Percentiles rank a stretch among this genome's conserved stretches.
These are phyloP conservation scores for Acrobasis suavella DNA, from an alignment of 2,888 invertebrate species.

Conservation along the genomic window DNA sequence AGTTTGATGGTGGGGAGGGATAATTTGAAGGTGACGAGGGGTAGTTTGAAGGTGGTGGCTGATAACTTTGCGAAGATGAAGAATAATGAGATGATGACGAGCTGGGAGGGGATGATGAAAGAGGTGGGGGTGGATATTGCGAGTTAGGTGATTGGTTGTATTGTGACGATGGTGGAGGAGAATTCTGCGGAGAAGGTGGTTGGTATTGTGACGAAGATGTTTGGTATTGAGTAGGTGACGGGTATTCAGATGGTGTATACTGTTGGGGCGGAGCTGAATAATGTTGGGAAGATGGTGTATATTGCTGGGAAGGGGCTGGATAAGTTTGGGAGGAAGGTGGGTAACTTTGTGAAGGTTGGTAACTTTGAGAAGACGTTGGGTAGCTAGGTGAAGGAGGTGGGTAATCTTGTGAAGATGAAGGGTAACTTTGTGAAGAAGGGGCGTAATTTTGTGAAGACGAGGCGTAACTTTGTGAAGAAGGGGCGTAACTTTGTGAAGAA, in stretches of 20 bases:
- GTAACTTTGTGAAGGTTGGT: background rate
- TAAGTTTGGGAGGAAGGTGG: background rate
- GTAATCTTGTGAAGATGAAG: no score
- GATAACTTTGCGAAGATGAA: slow-evolving; percentile 23
- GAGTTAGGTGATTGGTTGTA: slow-evolving; percentile 25
- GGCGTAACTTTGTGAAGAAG: background rate
- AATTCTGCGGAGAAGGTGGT: slow-evolving; percentile 24
- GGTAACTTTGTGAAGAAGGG: no score
- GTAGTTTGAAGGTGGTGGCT: slow-evolving; percentile 13
- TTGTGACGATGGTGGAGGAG: slow-evolving; percentile 32
- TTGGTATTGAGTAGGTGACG: slow-evolving; percentile 19
- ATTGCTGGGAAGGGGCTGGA: background rate
- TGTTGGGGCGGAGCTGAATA: background rate
- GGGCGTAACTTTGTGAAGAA: background rate
- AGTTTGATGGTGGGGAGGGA: slow-evolving; percentile 15
- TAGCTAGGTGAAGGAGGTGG: no score
- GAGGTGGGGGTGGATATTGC: slow-evolving; percentile 25
- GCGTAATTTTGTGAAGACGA: no score
- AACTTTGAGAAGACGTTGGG: background rate
- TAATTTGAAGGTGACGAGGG: slow-evolving; percentile 25
- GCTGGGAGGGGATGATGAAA: slow-evolving; percentile 34
- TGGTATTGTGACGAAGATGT: slow-evolving; percentile 25
- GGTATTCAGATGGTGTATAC: slow-evolving; percentile 19
- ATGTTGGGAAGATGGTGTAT: background rate
- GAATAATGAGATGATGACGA: background rate